phyloP scores from a whole-genome alignment of 2,797 vertebrate species.

The Betta splendens region DNA sequence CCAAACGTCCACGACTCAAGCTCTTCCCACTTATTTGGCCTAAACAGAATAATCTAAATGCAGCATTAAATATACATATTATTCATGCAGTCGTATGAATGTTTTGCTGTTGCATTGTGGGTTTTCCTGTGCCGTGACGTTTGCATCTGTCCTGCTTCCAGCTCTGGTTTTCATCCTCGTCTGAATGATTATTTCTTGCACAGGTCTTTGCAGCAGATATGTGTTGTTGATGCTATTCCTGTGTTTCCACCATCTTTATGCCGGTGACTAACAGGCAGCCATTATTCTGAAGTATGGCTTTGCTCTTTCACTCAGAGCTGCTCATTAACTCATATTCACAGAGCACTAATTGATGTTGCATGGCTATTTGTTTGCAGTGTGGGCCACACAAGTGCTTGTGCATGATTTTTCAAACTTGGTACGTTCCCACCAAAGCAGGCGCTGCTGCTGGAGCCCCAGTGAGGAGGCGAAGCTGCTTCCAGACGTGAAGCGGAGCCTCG shows the following conservation, averaged over 20 bases:
- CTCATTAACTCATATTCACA: slow-evolving; percentile 44
- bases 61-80: no score
- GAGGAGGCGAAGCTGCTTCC: slow-evolving; percentile 1
- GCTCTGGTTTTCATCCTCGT: no score
- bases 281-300: slow-evolving; percentile 42
- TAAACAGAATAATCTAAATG: no score
- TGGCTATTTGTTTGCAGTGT: slow-evolving; percentile 30
- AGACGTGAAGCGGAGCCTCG: no score
- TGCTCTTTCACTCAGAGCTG: slow-evolving; percentile 35
- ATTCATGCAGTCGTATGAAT: no score
- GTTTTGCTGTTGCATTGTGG: no score
- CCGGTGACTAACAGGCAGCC: slow-evolving; percentile 23
- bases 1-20: not conserved
- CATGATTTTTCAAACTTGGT: slow-evolving; percentile 22
- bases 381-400: slow-evolving; percentile 7
- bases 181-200: not conserved
- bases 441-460: not conserved
- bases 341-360: slow-evolving; percentile 43
- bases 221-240: no score
- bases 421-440: slow-evolving; percentile 1
- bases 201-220: not conserved
- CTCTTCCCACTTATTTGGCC: no score
- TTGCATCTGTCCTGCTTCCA: no score
- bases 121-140: no score
- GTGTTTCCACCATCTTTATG: no score